Base-by-base conservation (phyloP, 2,888 invertebrate species). In the Sminthurides aquaticus region DNA sequence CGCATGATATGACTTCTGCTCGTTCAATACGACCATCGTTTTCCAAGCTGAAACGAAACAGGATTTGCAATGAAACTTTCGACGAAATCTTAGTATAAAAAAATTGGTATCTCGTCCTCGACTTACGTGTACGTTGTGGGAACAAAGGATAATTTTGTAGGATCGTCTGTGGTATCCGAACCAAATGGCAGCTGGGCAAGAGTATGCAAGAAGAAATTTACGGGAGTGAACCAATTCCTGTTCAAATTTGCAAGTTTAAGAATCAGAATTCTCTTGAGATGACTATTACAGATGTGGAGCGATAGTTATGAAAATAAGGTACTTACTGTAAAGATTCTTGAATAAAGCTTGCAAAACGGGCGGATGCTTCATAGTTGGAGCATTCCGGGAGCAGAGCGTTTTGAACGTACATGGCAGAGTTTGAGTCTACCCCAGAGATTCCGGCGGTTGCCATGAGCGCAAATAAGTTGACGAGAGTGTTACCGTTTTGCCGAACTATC, bases 171-270 rank as follows among this genome's bases (percentile, higher is more conserved):
- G 76, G 91, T 91, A 71, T 93, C 93, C n/a, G 89, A 89, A 63
- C 89, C 87, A 75, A 95, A 95, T 72, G 94, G 83, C 76, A 95
- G 81, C 78, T 98, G 97, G 1, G 95, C 95, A 77, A 98, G 80
- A 79, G 96, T 96, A 81, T 99, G 99, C 59, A 98, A 82, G 82
- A 99, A 97, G 82, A 99, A 99, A 82, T 99, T 99, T 76, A 97
- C 90, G 68, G 96, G 96, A 0, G 97, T 96, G 77, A 95, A 97
- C 84, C 89, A 87, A 34, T 88, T 72, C 59, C 71, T 71, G 59
- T 11, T 65, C 24, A 48, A 43, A 60, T n/a, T n/a, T n/a, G n/a
- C n/a, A n/a, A n/a, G n/a, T n/a, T n/a, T n/a, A 57, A 15, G 11
- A 57, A 25, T 28, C 3, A 27, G 52, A 52, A 52, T 11, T 5